Percentiles rank a stretch among this genome's conserved stretches.
These are phyloP conservation scores for Cyphomyrus discorhynchus DNA, from an alignment of 2,113 vertebrate species.

Conservation along the genomic window DNA sequence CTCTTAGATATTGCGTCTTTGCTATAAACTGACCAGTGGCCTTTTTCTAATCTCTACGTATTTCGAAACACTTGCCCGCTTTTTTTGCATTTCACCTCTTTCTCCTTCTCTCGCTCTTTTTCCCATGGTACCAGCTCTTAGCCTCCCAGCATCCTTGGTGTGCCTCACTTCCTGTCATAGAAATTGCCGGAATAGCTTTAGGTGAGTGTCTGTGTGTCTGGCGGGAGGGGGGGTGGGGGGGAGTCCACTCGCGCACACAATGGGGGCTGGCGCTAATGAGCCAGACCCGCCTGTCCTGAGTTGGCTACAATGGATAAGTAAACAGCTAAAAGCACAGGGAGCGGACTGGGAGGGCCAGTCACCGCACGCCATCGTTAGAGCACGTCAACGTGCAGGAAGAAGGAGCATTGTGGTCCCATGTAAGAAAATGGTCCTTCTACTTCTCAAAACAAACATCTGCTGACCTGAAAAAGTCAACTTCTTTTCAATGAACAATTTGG, in stretches of 20 bases:
- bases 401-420: conserved; percentile 21
- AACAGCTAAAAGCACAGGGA: not conserved
- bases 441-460: conserved; percentile 17
- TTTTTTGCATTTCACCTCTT: not conserved
- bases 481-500: conserved; percentile 7
- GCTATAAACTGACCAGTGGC: not conserved
- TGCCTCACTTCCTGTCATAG: conserved; percentile 54
- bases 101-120: conserved; percentile 9
- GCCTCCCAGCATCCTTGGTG: conserved; percentile 49
- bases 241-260: conserved; percentile 31
- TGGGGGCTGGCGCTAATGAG: conserved; percentile 25
- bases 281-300: not conserved
- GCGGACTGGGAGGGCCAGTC: not conserved
- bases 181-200: conserved; percentile 48
- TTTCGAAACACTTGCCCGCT: not conserved
- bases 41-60: not conserved
- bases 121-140: conserved; percentile 39
- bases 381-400: conserved; percentile 6
- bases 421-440: not conserved
- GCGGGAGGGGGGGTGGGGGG: not conserved
- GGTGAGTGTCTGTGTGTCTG: conserved; percentile 21
- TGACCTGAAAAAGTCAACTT: conserved; percentile 15
- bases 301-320: conserved; percentile 24
- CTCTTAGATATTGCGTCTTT: not conserved
- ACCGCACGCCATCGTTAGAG: conserved; percentile 1